Conservation (phyloP, 2,797 vertebrate species). For the Podarcis lilfordi region DNA sequence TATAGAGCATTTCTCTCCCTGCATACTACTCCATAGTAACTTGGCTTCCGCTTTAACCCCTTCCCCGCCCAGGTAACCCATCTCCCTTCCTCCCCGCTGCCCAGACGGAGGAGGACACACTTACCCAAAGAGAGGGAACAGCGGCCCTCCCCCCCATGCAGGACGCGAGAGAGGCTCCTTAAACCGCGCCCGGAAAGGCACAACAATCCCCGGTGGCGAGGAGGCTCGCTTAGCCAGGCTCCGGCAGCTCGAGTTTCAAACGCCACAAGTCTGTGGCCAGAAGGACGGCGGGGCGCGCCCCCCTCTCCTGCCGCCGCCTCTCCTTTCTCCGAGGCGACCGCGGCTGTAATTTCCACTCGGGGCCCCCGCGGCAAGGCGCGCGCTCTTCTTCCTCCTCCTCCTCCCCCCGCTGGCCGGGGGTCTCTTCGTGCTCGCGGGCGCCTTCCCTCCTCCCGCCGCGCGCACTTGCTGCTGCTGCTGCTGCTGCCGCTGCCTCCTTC, state of each 20-base stretch:
- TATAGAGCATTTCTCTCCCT: neutral
- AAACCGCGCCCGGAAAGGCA: conserved; percentile 44
- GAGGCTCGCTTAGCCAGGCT: neutral
- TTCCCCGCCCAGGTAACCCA: neutral
- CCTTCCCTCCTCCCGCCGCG: neutral
- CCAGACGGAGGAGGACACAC: conserved; percentile 17
- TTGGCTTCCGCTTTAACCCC: neutral
- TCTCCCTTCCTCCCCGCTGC: neutral
- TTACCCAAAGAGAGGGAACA: conserved; percentile 43
- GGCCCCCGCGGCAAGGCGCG: no score
- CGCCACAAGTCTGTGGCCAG: neutral
- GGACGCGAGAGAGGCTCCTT: neutral
- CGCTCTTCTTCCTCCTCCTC: neutral
- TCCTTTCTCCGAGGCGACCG: neutral
- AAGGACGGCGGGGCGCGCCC: neutral
- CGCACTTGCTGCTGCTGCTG: neutral
- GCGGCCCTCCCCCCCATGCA: conserved; percentile 8
- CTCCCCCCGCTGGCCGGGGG: neutral
- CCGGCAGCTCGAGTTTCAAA: neutral
- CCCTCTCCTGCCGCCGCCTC: neutral
- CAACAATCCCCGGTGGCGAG: neutral
- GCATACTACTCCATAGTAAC: neutral
- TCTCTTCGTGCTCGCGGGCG: neutral
- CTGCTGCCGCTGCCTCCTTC: neutral
- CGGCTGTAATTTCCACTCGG: conserved; percentile 8